phyloP scores from a whole-genome alignment of 2,113 vertebrate genomes.

The Macrotis lagotis region DNA sequence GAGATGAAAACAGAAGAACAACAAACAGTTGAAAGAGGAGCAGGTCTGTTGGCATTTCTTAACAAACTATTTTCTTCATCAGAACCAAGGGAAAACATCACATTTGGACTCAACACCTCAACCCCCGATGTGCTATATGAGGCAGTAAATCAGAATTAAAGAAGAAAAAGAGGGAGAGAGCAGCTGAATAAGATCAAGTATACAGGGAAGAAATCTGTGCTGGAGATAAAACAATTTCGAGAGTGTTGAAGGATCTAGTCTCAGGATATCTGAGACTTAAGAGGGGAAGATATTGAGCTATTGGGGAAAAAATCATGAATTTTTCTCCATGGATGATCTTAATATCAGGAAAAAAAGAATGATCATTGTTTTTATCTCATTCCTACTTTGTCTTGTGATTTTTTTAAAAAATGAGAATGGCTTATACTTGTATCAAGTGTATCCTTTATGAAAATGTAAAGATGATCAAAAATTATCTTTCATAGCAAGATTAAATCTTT shows the following conservation, averaged over 20 bases:
- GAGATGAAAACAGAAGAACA: not conserved
- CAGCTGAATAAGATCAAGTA: not conserved
- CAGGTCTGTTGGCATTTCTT: not conserved
- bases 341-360: not conserved
- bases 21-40: not conserved
- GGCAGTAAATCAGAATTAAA: not conserved
- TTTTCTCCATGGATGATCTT: no score
- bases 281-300: not conserved
- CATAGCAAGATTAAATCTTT: not conserved
- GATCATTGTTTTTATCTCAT: no score
- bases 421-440: not conserved
- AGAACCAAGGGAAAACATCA: not conserved
- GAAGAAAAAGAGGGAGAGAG: not conserved
- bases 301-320: not conserved
- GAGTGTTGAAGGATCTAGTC: not conserved
- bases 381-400: not conserved
- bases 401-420: not conserved
- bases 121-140: not conserved
- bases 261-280: not conserved
- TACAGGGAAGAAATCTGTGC: not conserved
- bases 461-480: not conserved
- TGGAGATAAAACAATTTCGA: not conserved
- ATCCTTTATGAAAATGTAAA: not conserved
- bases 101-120: conserved; percentile 1
- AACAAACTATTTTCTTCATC: not conserved